Conservation (phyloP, 2,888 invertebrate genomes). For the Cerastoderma edule region DNA sequence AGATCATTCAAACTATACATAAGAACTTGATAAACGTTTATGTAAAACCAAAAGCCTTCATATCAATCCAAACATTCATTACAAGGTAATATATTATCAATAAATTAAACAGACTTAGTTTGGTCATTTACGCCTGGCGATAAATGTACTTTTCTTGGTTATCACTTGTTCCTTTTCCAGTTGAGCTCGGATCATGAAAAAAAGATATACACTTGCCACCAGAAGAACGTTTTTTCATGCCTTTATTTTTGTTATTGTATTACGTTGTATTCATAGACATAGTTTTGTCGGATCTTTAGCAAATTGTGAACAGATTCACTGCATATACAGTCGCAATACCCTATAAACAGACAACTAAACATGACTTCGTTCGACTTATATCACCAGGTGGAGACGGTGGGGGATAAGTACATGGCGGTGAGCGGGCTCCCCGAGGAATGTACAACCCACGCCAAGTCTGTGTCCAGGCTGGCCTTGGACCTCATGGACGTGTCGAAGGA, state of each 20-base stretch:
- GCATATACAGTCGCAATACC: not conserved
- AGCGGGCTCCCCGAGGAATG: conserved; percentile 96
- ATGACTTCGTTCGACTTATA: not conserved
- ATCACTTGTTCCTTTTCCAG: no score
- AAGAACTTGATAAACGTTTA: no score
- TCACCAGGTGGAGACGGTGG: conserved; percentile 96
- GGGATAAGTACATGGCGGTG: conserved; percentile 99
- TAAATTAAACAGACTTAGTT: no score
- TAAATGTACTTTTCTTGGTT: no score
- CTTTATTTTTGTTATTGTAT: not conserved
- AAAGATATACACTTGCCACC: no score
- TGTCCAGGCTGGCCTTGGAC: conserved; percentile 91
- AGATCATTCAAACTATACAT: no score
- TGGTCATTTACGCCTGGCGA: no score
- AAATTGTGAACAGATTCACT: not conserved
- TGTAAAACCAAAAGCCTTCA: no score
- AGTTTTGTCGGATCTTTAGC: not conserved
- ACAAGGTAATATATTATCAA: no score
- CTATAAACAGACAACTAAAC: not conserved
- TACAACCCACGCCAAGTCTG: conserved; percentile 94
- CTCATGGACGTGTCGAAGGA: conserved; percentile 97
- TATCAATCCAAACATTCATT: no score
- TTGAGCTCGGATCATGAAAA: no score
- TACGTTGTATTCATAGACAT: not conserved
- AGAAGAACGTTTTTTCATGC: not conserved